phyloP scores from a whole-genome alignment of 2,113 vertebrate genomes.

The Crotalus tigris region DNA sequence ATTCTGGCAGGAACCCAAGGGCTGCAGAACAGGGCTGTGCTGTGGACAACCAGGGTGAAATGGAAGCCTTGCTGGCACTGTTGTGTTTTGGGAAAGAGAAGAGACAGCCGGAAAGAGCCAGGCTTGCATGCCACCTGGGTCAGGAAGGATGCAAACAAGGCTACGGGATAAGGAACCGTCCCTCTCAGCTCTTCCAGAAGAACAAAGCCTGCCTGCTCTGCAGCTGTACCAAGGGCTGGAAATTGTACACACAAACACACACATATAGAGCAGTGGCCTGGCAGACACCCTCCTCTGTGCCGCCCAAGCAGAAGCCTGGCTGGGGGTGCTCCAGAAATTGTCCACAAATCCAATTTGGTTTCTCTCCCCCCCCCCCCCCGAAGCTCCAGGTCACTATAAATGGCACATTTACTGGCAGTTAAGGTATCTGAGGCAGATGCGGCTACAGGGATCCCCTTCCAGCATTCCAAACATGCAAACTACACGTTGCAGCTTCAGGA shows the following conservation, averaged over 20 bases:
- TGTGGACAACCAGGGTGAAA: not conserved
- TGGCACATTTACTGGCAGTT: not conserved
- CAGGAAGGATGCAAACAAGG: not conserved
- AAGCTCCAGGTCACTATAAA: not conserved
- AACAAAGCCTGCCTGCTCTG: not conserved
- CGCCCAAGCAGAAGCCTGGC: not conserved
- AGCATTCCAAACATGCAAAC: not conserved
- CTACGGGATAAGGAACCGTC: not conserved
- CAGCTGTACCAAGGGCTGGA: not conserved
- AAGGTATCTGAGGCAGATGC: not conserved
- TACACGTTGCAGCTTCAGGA: not conserved
- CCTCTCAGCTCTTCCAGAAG: not conserved
- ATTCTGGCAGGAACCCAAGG: not conserved
- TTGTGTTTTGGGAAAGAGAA: not conserved
- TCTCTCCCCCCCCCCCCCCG: not conserved
- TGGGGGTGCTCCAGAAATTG: not conserved
- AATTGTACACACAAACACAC: accelerated
- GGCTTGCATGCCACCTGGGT: not conserved
- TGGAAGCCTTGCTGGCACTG: not conserved
- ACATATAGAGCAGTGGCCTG: not conserved
- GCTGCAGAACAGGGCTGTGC: no score
- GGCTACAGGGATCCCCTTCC: not conserved
- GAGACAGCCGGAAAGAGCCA: not conserved
- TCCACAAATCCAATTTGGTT: not conserved
- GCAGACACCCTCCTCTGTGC: not conserved